Percentiles rank a stretch among this genome's conserved stretches.
phyloP scores from a whole-genome alignment of 2,113 vertebrate species.

The Baryphthengus martii region DNA sequence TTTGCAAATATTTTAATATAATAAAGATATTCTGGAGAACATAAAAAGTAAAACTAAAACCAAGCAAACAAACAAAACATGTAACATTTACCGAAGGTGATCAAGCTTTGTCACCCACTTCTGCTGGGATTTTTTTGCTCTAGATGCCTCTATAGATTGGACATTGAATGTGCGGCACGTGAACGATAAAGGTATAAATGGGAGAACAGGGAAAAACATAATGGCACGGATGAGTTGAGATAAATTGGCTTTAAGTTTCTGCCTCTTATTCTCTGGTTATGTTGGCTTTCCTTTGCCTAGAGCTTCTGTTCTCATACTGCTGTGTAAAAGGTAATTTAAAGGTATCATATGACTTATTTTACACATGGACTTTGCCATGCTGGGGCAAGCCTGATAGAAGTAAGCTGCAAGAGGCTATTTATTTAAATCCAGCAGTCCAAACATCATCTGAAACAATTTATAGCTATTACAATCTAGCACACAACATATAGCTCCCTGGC shows the following conservation, averaged over 20 bases:
- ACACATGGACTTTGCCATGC: neutral
- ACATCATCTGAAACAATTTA: neutral
- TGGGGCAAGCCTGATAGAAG: neutral
- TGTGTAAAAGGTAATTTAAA: neutral
- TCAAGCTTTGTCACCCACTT: neutral
- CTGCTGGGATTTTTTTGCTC: neutral
- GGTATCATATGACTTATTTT: neutral
- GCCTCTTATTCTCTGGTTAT: neutral
- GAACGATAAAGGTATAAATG: neutral
- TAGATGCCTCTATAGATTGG: neutral
- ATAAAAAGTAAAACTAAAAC: neutral
- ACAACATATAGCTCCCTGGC: neutral
- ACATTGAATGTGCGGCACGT: rapidly evolving
- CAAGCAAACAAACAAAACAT: neutral
- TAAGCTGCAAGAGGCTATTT: neutral
- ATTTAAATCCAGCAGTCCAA: neutral
- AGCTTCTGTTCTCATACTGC: neutral
- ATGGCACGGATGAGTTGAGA: neutral
- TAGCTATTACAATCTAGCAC: neutral
- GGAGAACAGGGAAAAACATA: neutral
- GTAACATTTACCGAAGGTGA: neutral
- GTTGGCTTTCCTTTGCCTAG: neutral
- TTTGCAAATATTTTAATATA: neutral
- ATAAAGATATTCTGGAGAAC: neutral
- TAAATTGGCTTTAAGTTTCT: neutral